Evolutionary conservation across 2,797 vertebrate genomes (phyloP).

Genomic region (Leptoclinus maculatus): DNA sequence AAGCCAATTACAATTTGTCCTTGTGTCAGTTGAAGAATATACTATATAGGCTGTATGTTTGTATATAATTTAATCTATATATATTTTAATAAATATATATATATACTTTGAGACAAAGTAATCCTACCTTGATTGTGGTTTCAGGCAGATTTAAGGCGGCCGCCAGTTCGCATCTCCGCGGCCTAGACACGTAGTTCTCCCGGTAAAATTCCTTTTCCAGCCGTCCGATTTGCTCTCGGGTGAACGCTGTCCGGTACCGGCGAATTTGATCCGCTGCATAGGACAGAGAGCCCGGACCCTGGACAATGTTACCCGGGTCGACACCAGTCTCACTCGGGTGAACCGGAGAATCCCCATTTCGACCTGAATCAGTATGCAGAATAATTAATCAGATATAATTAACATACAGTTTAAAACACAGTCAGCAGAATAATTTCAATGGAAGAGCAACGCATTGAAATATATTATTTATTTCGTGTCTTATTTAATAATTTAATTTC

Average conservation of each 20-base stretch:
- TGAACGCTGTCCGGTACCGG: slow-evolving; percentile 97
- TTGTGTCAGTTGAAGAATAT: neutral
- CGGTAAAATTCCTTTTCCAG: slow-evolving; percentile 99
- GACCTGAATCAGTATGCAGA: slow-evolving; percentile 69
- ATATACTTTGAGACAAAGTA: no score
- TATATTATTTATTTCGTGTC: slow-evolving; percentile 17
- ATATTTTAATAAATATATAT: no score
- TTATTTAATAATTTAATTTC: neutral
- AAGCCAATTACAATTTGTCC: neutral
- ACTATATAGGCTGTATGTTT: no score
- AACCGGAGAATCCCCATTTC: slow-evolving; percentile 77
- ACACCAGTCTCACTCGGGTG: slow-evolving; percentile 69
- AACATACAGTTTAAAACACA: neutral
- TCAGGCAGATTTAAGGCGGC: slow-evolving; percentile 96
- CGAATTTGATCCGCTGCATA: slow-evolving; percentile 96
- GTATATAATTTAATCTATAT: no score
- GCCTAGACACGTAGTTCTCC: slow-evolving; percentile 98
- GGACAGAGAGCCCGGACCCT: slow-evolving; percentile 87
- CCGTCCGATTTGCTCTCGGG: slow-evolving; percentile 95
- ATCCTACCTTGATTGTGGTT: slow-evolving; percentile 96
- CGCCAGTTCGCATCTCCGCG: slow-evolving; percentile 95
- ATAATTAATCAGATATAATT: slow-evolving; percentile 14
- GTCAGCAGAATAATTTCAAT: neutral
- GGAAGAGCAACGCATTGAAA: neutral
- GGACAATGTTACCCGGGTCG: slow-evolving; percentile 79